These are phyloP conservation scores for Sebastes itinus DNA, from an alignment of 2,797 vertebrate species.

Conservation along the genomic window DNA sequence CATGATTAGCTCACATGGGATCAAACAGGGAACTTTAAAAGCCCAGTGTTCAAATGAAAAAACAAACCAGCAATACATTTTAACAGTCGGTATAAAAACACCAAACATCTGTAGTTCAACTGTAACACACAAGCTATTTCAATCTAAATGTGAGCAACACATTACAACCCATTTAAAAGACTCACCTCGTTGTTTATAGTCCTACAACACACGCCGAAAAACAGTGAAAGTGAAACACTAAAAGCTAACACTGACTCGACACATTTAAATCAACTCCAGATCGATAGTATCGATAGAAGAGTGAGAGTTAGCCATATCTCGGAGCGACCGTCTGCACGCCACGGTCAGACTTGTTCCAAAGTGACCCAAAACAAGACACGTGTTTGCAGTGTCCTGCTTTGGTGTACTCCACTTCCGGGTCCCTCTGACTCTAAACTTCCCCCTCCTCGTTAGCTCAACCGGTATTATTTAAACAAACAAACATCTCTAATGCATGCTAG, in stretches of 20 bases:
- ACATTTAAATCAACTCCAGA: neutral
- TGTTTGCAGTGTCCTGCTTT: conserved; percentile 75
- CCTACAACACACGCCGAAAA: neutral
- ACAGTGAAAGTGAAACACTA: neutral
- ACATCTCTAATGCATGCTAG: no score
- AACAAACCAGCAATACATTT: neutral
- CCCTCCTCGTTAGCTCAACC: neutral
- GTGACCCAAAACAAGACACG: conserved; percentile 84
- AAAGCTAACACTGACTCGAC: neutral
- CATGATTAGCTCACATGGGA: conserved; percentile 4
- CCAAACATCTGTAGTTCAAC: neutral
- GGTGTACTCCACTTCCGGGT: conserved; percentile 65
- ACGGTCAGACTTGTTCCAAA: conserved; percentile 42
- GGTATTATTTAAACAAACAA: neutral
- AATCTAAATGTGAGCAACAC: neutral
- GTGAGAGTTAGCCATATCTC: neutral
- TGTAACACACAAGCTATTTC: neutral
- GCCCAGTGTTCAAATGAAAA: neutral
- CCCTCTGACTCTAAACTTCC: neutral
- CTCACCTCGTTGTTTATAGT: neutral
- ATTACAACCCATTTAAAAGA: neutral
- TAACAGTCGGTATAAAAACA: neutral
- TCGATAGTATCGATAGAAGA: fast-evolving
- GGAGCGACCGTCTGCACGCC: neutral
- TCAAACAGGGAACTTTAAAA: neutral